These are phyloP conservation scores for Luffia ferchaultella DNA, from an alignment of 2,888 invertebrate genomes.

Conservation along the genomic window DNA sequence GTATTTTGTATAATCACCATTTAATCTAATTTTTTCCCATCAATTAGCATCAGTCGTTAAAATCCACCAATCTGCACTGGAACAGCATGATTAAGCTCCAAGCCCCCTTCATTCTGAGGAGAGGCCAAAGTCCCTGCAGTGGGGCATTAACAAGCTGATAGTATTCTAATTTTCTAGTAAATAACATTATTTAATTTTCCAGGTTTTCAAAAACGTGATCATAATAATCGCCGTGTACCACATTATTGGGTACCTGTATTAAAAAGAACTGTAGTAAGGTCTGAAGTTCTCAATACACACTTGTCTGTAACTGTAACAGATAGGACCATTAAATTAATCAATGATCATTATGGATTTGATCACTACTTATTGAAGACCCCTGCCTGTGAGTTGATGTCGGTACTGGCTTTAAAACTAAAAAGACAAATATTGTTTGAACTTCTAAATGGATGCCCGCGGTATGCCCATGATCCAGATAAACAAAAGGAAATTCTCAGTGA, in stretches of 20 bases:
- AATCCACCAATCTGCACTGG: too few relatives aligned
- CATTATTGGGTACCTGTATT: constrained; percentile 90
- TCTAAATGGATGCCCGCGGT: constrained; percentile 70
- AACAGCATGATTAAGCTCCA: too few relatives aligned
- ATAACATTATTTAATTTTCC: constrained; percentile 5
- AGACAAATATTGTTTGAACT: constrained; percentile 82
- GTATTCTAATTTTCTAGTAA: neutral
- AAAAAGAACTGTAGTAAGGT: constrained; percentile 82
- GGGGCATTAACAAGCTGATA: too few relatives aligned
- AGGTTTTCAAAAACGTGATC: constrained; percentile 75
- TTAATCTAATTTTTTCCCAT: too few relatives aligned
- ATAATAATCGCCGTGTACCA: constrained; percentile 72
- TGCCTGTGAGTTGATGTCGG: constrained; percentile 90
- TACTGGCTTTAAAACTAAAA: constrained; percentile 86
- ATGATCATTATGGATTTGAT: constrained; percentile 93
- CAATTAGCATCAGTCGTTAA: too few relatives aligned
- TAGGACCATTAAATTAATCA: constrained; percentile 83
- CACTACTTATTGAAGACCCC: constrained; percentile 92
- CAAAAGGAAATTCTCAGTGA: constrained; percentile 76
- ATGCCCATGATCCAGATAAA: constrained; percentile 71
- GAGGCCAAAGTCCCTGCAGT: too few relatives aligned
- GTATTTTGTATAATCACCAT: too few relatives aligned
- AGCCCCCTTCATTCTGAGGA: too few relatives aligned
- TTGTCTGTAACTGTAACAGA: constrained; percentile 85
- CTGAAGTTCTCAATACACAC: constrained; percentile 88